phyloP scores from a whole-genome alignment of 2,888 invertebrate genomes.

The Pherbina coryleti region DNA sequence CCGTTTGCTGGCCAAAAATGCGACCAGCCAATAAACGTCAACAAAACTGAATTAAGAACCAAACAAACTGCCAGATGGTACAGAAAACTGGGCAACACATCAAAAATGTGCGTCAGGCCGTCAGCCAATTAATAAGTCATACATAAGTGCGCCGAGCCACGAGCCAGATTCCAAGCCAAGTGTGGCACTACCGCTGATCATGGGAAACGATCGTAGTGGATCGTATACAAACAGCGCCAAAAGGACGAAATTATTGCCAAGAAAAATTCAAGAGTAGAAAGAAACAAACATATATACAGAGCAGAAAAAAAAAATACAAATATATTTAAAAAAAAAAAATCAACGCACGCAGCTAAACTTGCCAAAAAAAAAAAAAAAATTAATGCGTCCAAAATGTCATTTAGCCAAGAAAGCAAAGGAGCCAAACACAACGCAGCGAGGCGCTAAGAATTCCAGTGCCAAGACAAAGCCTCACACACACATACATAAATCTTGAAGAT shows the following conservation, averaged over 20 bases:
- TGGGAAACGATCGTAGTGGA: constrained; percentile 22
- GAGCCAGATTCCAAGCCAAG: constrained; percentile 45
- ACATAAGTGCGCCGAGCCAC: constrained; percentile 38
- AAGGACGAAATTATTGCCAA: constrained; percentile 39
- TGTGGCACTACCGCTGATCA: background rate
- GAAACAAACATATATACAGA: background rate
- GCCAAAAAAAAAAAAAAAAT: constrained; percentile 11
- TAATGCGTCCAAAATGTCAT: constrained; percentile 1
- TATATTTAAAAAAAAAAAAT: background rate
- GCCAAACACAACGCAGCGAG: constrained; percentile 28
- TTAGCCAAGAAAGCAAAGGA: constrained; percentile 31
- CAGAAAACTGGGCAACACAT: constrained; percentile 58
- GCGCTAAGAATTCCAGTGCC: constrained; percentile 32
- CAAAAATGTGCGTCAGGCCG: constrained; percentile 58
- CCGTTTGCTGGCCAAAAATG: constrained; percentile 33
- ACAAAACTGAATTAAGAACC: background rate
- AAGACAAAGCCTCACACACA: background rate
- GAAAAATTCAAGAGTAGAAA: constrained; percentile 24
- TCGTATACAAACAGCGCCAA: constrained; percentile 10
- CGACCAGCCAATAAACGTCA: constrained; percentile 21
- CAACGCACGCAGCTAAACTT: constrained; percentile 1
- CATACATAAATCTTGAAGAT: constrained; percentile 31
- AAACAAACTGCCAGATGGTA: background rate
- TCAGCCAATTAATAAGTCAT: constrained; percentile 58
- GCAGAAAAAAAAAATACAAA: background rate